Conservation (phyloP, 2,888 invertebrate genomes). For the Oscheius myriophilus region DNA sequence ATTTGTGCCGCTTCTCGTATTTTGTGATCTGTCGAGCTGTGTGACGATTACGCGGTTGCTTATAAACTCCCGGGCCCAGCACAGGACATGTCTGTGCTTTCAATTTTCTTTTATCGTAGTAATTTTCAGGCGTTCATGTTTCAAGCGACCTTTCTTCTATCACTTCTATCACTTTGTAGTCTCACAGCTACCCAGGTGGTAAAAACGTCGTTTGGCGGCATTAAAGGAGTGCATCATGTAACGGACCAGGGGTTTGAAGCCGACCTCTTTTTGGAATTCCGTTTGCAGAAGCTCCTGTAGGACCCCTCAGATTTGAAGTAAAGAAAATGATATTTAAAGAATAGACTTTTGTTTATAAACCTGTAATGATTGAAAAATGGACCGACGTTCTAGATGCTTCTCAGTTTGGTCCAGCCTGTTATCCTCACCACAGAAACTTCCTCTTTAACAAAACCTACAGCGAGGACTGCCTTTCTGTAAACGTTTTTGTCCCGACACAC, state of each 20-base stretch:
- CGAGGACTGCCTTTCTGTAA: slow-evolving; percentile 56
- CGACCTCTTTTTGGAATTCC: slow-evolving; percentile 53
- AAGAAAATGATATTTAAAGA: not conserved
- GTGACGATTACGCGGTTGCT: slow-evolving; percentile 10
- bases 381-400: not conserved
- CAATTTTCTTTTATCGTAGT: slow-evolving; percentile 31
- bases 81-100: not conserved
- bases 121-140: too few relatives aligned
- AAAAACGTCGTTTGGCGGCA: too few relatives aligned
- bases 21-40: too few relatives aligned
- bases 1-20: not conserved
- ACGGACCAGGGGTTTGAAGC: not conserved
- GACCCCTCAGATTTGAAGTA: slow-evolving; percentile 47
- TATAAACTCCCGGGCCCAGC: slow-evolving; percentile 48
- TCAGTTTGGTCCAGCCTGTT: not conserved
- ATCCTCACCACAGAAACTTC: not conserved
- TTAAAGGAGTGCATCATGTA: too few relatives aligned
- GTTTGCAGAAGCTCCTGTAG: slow-evolving; percentile 51
- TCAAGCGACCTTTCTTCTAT: slow-evolving; percentile 35
- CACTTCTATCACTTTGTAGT: not conserved
- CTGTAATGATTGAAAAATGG: slow-evolving; percentile 55
- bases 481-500: slow-evolving; percentile 46
- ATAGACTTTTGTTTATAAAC: slow-evolving; percentile 35
- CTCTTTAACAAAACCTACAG: slow-evolving; percentile 44
- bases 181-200: too few relatives aligned